These are phyloP conservation scores for Sinohyriopsis cumingii DNA, from an alignment of 2,888 invertebrate genomes.

Conservation along the genomic window DNA sequence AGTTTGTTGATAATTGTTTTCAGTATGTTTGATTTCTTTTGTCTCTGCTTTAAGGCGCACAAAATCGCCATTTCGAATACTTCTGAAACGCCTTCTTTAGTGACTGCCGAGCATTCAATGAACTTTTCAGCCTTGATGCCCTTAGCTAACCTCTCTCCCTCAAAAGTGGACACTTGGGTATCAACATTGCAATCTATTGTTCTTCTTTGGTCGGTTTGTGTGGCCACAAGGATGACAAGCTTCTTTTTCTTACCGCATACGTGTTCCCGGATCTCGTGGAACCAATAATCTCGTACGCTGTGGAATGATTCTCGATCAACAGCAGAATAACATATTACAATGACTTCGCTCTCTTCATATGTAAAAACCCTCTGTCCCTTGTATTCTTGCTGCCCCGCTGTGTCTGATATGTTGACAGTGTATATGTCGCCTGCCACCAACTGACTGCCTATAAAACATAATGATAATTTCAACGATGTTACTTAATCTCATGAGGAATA, in stretches of 20 bases:
- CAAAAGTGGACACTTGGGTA: conserved; percentile 26
- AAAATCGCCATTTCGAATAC: conserved; percentile 50
- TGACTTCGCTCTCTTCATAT: conserved; percentile 54
- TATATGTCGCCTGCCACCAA: conserved; percentile 52
- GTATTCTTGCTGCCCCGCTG: conserved; percentile 56
- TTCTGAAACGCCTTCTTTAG: conserved; percentile 40
- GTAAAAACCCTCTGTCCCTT: conserved; percentile 51
- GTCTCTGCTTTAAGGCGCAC: conserved; percentile 41
- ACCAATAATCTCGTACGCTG: conserved; percentile 51
- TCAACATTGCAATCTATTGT: background rate
- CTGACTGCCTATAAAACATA: conserved; percentile 38
- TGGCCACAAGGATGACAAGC: conserved; percentile 54
- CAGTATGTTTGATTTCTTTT: conserved; percentile 37
- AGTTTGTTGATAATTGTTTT: conserved; percentile 1
- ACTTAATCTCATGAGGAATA: too few relatives aligned
- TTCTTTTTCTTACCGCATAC: conserved; percentile 35
- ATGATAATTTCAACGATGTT: background rate
- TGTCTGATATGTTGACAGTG: conserved; percentile 54
- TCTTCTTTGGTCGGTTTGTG: conserved; percentile 45
- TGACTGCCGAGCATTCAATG: conserved; percentile 48
- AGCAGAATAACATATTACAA: conserved; percentile 55
- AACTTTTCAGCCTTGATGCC: conserved; percentile 46
- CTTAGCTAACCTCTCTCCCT: conserved; percentile 44
- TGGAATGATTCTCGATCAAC: conserved; percentile 49
- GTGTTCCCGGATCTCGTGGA: conserved; percentile 48